Conservation (phyloP, 2,113 vertebrate species). For the Oncorhynchus keta region DNA sequence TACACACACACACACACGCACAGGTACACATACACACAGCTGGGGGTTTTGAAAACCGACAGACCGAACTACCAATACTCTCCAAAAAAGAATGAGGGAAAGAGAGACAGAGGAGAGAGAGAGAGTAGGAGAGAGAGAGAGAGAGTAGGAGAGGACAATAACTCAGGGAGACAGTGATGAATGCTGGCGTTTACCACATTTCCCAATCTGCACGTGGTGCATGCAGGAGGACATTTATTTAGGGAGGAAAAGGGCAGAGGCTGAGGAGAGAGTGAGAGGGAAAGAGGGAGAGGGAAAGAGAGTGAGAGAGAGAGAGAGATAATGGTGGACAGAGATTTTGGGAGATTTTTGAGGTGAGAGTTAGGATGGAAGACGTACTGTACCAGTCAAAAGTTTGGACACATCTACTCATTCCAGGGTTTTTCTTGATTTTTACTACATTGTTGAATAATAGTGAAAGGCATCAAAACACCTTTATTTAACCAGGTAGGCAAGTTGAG, state of each 20-base stretch:
- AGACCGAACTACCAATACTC: constrained; percentile 46
- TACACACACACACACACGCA: background rate
- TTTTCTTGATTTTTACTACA: too few relatives aligned
- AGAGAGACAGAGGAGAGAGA: constrained; percentile 17
- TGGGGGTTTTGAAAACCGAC: constrained; percentile 64
- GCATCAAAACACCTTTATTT: too few relatives aligned
- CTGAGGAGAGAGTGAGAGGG: background rate
- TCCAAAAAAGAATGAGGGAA: constrained; percentile 39
- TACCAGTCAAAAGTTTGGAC: too few relatives aligned
- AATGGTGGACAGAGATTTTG: background rate
- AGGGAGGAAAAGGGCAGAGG: background rate
- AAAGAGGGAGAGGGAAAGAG: background rate
- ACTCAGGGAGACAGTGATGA: constrained; percentile 60
- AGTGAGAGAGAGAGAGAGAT: background rate
- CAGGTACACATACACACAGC: constrained; percentile 31
- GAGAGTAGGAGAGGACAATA: constrained; percentile 43
- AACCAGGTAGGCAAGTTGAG: too few relatives aligned
- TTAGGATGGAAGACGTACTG: background rate
- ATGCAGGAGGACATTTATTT: constrained; percentile 3
- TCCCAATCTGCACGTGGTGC: constrained; percentile 35
- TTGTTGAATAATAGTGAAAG: too few relatives aligned
- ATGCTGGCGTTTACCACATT: constrained; percentile 62
- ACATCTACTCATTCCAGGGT: too few relatives aligned
- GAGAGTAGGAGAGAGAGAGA: constrained; percentile 20
- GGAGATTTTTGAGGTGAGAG: background rate